These are phyloP conservation scores for Stichopus horrens DNA, from an alignment of 53 echinoderm and acorn worm species.

Conservation along the genomic window DNA sequence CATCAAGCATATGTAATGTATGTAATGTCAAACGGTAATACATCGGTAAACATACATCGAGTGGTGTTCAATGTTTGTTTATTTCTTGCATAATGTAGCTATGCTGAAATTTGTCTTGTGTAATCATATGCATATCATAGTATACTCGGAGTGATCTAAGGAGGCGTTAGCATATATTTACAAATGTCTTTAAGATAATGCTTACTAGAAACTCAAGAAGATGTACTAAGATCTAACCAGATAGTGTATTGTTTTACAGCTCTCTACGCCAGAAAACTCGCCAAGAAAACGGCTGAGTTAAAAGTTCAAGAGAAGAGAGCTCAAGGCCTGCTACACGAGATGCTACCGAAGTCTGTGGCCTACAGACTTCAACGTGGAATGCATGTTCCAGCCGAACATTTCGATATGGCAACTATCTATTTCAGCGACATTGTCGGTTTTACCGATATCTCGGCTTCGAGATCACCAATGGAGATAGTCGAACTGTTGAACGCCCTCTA, in stretches of 20 bases:
- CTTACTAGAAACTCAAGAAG: too few relatives aligned
- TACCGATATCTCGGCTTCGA: conserved; percentile 62
- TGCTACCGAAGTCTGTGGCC: conserved; percentile 75
- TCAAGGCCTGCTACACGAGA: conserved; percentile 69
- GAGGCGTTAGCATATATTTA: too few relatives aligned
- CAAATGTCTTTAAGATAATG: too few relatives aligned
- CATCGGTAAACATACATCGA: too few relatives aligned
- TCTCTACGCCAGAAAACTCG: conserved; percentile 53
- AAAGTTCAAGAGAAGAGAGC: conserved; percentile 60
- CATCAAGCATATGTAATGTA: too few relatives aligned
- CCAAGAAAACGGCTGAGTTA: conserved; percentile 63
- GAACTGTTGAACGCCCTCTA: conserved; percentile 63
- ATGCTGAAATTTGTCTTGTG: too few relatives aligned
- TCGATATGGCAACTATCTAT: conserved; percentile 71
- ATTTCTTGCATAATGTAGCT: too few relatives aligned
- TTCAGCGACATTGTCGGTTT: conserved; percentile 90
- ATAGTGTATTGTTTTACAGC: background rate
- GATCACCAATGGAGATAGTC: conserved; percentile 73
- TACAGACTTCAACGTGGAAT: conserved; percentile 61
- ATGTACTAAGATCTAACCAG: too few relatives aligned
- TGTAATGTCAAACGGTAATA: too few relatives aligned
- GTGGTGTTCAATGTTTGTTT: too few relatives aligned
- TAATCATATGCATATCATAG: too few relatives aligned
- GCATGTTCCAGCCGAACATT: conserved; percentile 67
- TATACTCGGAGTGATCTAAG: too few relatives aligned